Evolutionary conservation across 2,113 vertebrate genomes (phyloP).

Genomic region (Apaloderma vittatum): DNA sequence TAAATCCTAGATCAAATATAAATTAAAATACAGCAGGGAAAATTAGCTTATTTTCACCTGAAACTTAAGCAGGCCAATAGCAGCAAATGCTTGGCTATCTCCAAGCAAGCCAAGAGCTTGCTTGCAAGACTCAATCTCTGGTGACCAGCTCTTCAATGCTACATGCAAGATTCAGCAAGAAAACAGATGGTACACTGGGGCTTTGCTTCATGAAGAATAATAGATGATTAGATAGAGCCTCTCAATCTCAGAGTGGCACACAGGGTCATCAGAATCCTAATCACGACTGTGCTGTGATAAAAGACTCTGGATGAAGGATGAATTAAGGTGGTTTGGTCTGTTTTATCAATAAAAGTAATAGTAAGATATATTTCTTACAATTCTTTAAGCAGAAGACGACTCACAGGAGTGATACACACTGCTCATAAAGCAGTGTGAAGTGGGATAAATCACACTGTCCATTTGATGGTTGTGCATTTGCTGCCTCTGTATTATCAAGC

Average conservation of each 20-base stretch:
- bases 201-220: slow-evolving; percentile 75
- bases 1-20: slow-evolving; percentile 22
- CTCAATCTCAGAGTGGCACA: slow-evolving; percentile 69
- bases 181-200: slow-evolving; percentile 74
- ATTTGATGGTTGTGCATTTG: slow-evolving; percentile 64
- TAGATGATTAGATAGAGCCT: slow-evolving; percentile 70
- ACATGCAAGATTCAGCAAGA: slow-evolving; percentile 65
- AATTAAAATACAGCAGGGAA: slow-evolving; percentile 22
- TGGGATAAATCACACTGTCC: slow-evolving; percentile 81
- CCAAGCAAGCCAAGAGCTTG: not conserved
- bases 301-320: slow-evolving; percentile 72
- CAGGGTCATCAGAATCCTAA: slow-evolving; percentile 73
- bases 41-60: slow-evolving; percentile 7
- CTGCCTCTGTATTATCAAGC: slow-evolving; percentile 67
- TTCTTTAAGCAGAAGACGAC: slow-evolving; percentile 76
- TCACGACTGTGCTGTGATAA: slow-evolving; percentile 70
- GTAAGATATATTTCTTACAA: slow-evolving; percentile 77
- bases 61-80: not conserved
- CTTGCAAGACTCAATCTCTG: slow-evolving; percentile 51
- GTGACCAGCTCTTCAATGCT: slow-evolving; percentile 47
- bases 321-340: slow-evolving; percentile 72
- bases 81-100: not conserved
- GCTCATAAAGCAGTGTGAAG: slow-evolving; percentile 77
- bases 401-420: slow-evolving; percentile 73
- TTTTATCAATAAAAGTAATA: slow-evolving; percentile 83